Percentiles rank a stretch among this genome's conserved stretches.
Evolutionary conservation across 2,797 vertebrate species (phyloP).

Genomic region (Poecilia picta): DNA sequence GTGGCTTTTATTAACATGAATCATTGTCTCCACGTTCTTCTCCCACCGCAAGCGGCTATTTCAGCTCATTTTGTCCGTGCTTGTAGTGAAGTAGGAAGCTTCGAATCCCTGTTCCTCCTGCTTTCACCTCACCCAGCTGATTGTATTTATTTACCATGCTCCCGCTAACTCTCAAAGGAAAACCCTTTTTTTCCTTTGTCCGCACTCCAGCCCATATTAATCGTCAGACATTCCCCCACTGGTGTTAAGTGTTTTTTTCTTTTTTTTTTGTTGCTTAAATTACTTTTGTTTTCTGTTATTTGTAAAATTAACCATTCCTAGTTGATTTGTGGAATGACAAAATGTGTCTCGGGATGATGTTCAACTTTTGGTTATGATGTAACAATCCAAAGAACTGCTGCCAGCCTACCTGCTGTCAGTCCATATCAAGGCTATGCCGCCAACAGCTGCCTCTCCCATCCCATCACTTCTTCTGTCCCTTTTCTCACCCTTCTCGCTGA

Average conservation of each 20-base stretch:
- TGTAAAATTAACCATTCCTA: slow-evolving; percentile 56
- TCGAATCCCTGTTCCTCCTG: slow-evolving; percentile 33
- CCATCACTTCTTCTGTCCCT: slow-evolving; percentile 51
- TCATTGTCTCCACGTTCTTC: slow-evolving; percentile 59
- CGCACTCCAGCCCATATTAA: slow-evolving; percentile 44
- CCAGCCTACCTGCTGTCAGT: slow-evolving; percentile 49
- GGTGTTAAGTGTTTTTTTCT: slow-evolving; percentile 51
- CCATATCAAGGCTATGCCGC: slow-evolving; percentile 57
- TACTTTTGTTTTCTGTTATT: slow-evolving; percentile 49
- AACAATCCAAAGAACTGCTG: slow-evolving; percentile 53
- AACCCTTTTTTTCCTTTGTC: slow-evolving; percentile 32
- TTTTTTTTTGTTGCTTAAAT: slow-evolving; percentile 36
- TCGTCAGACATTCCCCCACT: slow-evolving; percentile 48
- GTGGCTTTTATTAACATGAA: slow-evolving; percentile 66
- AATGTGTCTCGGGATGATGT: slow-evolving; percentile 48
- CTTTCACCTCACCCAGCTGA: slow-evolving; percentile 41
- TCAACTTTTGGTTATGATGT: slow-evolving; percentile 32
- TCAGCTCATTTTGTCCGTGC: slow-evolving; percentile 51
- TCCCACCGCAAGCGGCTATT: slow-evolving; percentile 61
- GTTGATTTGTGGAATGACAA: slow-evolving; percentile 62
- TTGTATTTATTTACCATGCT: slow-evolving; percentile 57
- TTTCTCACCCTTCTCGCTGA: slow-evolving; percentile 62
- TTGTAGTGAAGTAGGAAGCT: slow-evolving; percentile 53
- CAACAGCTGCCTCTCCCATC: slow-evolving; percentile 42
- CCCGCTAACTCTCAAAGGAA: slow-evolving; percentile 60